phyloP scores from a whole-genome alignment of 1,140 invertebrate genomes.

The Drosophila truncata region DNA sequence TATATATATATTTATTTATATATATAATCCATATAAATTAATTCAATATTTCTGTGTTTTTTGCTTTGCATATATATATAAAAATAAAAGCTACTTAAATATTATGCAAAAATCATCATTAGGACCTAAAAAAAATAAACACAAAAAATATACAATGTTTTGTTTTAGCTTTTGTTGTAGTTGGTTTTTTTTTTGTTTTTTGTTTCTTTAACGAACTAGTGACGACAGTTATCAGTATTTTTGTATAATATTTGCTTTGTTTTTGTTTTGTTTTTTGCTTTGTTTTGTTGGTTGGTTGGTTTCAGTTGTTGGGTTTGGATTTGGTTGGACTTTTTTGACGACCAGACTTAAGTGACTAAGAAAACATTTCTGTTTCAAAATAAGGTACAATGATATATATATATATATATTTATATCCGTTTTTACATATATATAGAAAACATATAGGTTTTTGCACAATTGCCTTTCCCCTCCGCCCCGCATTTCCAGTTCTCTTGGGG shows the following conservation, averaged over 20 bases:
- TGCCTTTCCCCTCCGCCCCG: not conserved
- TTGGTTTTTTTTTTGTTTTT: conserved; percentile 27
- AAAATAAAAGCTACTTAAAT: conserved; percentile 78
- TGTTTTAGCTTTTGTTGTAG: conserved; percentile 36
- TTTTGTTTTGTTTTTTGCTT: conserved; percentile 5
- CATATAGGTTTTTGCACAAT: conserved; percentile 31
- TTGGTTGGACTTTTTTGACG: conserved; percentile 57
- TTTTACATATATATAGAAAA: conserved; percentile 35
- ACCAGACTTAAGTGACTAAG: conserved; percentile 80
- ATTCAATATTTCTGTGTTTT: conserved; percentile 61
- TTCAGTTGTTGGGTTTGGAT: conserved; percentile 59
- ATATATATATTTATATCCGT: conserved; percentile 43
- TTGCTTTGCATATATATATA: conserved; percentile 67
- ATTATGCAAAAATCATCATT: conserved; percentile 74
- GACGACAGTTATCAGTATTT: conserved; percentile 44
- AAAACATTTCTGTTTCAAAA: conserved; percentile 76
- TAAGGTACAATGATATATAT: conserved; percentile 81
- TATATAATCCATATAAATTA: conserved; percentile 62
- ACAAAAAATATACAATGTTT: conserved; percentile 55
- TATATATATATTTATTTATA: conserved; percentile 17
- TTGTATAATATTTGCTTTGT: conserved; percentile 52
- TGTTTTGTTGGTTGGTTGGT: conserved; percentile 61
- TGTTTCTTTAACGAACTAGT: conserved; percentile 64
- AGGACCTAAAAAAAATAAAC: conserved; percentile 53
- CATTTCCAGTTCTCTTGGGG: conserved; percentile 16